Base-by-base conservation (phyloP, 2,888 invertebrate genomes). In the Cataglyphis rosenhaueri region DNA sequence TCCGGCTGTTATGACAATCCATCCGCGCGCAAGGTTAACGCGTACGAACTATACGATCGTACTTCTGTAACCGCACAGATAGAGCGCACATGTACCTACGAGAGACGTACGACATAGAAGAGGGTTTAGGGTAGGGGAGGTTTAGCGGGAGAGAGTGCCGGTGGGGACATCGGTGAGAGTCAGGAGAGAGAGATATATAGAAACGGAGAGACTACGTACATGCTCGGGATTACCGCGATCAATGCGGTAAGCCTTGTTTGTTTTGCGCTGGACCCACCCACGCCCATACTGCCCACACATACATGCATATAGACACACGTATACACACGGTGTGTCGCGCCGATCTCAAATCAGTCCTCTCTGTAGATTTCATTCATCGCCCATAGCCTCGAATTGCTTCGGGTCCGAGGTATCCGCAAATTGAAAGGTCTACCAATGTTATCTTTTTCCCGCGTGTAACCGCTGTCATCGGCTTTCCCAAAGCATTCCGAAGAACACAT, bases 161-260 rank as follows among this genome's bases (percentile, higher is more conserved):
- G 35, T 35, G 35, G 35, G 79, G 82, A 84, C 84, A 75, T 83
- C 76, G 86, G 75, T 38, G 89, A 86, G 90, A 85, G 90, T 83
- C 81, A 84, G 84, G 85, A 91, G 82, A 85, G 82, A 85, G 82
- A 85, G 84, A 70, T 75, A 61, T 73, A 76, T 75, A 87, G 79
- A 57, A 85, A n/a, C 70, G 76, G 78, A 52, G 86, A 84, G 88
- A 84, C 87, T 86, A 91, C 91, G 90, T 92, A 90, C 92, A 91
- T 92, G 93, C 91, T 91, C 88, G 87, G 93, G 93, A 93, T 93
- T 93, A 93, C 92, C 90, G 90, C 92, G 93, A 93, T 93, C 93
- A 92, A 93, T 93, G 93, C 92, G 93, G 93, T 92, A 92, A 93
- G 91, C 92, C 91, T 91, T 92, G 92, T 93, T 93, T 93, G 93